Percentiles rank a stretch among this genome's conserved stretches.
Evolutionary conservation across 2,888 invertebrate species (phyloP).

Genomic region (Dyspetes luteomarginatus): DNA sequence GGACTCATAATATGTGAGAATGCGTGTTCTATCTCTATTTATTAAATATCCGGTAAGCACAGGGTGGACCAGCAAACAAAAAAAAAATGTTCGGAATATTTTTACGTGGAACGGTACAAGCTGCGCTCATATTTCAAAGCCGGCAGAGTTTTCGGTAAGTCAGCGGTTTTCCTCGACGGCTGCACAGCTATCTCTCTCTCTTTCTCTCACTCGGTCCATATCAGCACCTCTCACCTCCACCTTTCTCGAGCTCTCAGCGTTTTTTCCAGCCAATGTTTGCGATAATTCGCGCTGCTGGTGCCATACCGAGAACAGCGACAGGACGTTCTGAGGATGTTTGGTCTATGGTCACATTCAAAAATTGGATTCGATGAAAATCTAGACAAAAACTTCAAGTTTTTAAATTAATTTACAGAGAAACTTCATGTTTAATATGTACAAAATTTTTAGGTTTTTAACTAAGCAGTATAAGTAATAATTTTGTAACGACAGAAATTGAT

Average conservation of each 20-base stretch:
- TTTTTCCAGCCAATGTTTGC: conserved; percentile 62
- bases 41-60: conserved; percentile 47
- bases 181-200: background rate
- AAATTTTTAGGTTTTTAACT: too few species aligned
- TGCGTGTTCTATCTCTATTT: conserved; percentile 60
- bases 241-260: conserved; percentile 37
- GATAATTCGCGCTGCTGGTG: conserved; percentile 44
- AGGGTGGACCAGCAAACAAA: conserved; percentile 45
- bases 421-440: too few species aligned
- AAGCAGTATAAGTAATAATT: too few species aligned
- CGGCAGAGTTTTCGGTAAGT: conserved; percentile 62
- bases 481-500: too few species aligned
- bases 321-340: background rate
- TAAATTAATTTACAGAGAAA: too few species aligned
- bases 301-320: conserved; percentile 25
- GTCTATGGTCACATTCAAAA: background rate
- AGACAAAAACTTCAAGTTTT: too few species aligned
- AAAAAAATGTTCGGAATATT: conserved; percentile 38
- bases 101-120: conserved; percentile 43
- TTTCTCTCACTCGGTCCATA: conserved; percentile 26
- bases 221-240: conserved; percentile 57
- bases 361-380: background rate
- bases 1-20: background rate
- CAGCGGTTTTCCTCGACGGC: conserved; percentile 58
- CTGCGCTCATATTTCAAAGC: conserved; percentile 60